phyloP scores from a whole-genome alignment of 2,797 vertebrate species.

The Xenopus petersii region DNA sequence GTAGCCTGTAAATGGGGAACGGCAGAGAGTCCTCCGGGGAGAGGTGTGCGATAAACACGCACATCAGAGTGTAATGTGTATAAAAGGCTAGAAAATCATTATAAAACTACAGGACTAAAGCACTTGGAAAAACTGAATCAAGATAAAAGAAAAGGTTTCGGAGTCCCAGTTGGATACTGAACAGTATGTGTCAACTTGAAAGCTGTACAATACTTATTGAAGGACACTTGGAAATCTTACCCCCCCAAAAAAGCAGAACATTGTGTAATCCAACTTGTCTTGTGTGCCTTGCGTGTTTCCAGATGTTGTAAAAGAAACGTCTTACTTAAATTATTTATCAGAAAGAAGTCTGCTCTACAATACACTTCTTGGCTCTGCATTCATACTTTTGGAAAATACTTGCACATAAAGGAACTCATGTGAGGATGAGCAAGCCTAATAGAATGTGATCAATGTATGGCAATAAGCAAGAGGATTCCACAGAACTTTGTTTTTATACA shows the following conservation, averaged over 20 bases:
- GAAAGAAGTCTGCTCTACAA: constrained; percentile 9
- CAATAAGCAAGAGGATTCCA: constrained; percentile 1
- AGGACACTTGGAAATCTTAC: constrained; percentile 15
- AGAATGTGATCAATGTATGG: constrained; percentile 41
- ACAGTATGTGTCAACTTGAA: constrained; percentile 18
- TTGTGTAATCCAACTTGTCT: constrained; percentile 21
- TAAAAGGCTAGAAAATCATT: background rate
- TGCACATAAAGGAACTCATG: constrained; percentile 22
- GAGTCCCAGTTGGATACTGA: constrained; percentile 11
- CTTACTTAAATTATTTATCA: constrained; percentile 48
- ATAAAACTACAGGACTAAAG: background rate
- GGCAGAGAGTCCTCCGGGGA: background rate
- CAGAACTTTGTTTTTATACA: too few species aligned
- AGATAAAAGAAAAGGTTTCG: constrained; percentile 5
- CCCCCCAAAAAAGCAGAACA: constrained; percentile 3
- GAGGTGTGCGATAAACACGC: constrained; percentile 10
- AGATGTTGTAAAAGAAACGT: constrained; percentile 42
- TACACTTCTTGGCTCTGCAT: constrained; percentile 22
- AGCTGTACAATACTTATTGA: constrained; percentile 6
- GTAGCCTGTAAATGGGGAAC: constrained; percentile 2
- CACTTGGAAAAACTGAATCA: background rate
- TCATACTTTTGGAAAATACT: constrained; percentile 35
- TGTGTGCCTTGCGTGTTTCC: constrained; percentile 23
- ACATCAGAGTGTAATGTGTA: background rate
- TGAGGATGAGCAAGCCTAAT: constrained; percentile 27